Base-by-base conservation (phyloP, 2,797 vertebrate genomes). In the Neopelma chrysocephalum region DNA sequence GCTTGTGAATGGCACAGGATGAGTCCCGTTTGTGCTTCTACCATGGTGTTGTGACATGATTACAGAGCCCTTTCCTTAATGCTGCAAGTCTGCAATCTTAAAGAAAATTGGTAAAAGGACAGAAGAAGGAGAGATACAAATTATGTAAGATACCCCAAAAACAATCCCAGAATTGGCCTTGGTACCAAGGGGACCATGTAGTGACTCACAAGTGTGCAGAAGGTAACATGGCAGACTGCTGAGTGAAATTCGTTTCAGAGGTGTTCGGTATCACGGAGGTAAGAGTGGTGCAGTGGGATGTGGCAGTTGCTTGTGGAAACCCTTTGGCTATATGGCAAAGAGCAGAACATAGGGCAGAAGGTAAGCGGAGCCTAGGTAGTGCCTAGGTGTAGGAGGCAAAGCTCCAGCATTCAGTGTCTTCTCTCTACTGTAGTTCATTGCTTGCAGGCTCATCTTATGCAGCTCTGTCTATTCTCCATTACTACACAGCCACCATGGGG, bases 401-500 rank as follows among this genome's bases (percentile, higher is more conserved):
- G 21, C 42, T 93, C 27, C 58, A 76, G 56, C 17, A 9, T 75
- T 84, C 17, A 4, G 48, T 57, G 29, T 84, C 79, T 45, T 87
- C 58, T 61, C 69, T 71, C 43, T 43, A 5, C 73, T 84, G 68
- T 60, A 76, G 43, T 42, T 90, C 38, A 10, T 70, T 47, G 34
- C 93, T 94, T 70, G 34, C 47, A 87, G 87, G 51, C 95, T 95
- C 0, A 0, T 72, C 65, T 90, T 94, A 51, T 87, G 71, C 81
- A 71, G 88, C 75, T 92, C 58, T 71, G 62, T 73, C 93, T 96
- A 57, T 88, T 86, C 90, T 94, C 86, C 19, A 32, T 94, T 96
- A 71, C 94, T 90, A 73, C 83, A 62, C 76, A 96, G 90, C 90
- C 94, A 92, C 90, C 75, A 73, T 2, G 6, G 94, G 95, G 91